Conservation (phyloP, 2,797 vertebrate species). For the Manis javanica region DNA sequence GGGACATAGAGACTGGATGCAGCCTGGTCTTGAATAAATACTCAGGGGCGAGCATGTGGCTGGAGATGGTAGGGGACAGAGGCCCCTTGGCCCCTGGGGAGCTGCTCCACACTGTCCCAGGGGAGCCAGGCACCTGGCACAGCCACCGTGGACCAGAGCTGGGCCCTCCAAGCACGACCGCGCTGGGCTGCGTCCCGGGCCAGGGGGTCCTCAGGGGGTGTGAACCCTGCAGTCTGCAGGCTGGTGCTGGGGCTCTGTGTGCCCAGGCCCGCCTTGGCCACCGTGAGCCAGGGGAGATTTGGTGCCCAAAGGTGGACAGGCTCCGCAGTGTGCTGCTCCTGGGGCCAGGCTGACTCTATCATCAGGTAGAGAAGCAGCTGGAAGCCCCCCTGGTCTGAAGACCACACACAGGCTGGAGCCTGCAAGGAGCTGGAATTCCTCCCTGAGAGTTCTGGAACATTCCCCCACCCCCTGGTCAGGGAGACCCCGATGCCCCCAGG, state of each 20-base stretch:
- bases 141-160: too few relatives aligned
- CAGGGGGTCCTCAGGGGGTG: rapidly evolving
- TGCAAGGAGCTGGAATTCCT: not conserved
- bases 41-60: too few relatives aligned
- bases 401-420: not conserved
- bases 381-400: too few relatives aligned
- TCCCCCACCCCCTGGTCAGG: too few relatives aligned
- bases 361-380: not conserved
- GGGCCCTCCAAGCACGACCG: not conserved
- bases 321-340: not conserved
- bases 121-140: not conserved
- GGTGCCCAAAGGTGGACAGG: rapidly evolving
- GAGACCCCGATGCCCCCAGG: not conserved
- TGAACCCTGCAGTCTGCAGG: rapidly evolving
- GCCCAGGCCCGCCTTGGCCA: not conserved
- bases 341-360: not conserved
- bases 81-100: not conserved
- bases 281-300: not conserved
- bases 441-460: not conserved
- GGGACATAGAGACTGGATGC: not conserved
- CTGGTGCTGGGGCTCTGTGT: not conserved
- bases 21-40: not conserved
- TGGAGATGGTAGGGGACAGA: rapidly evolving
- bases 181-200: rapidly evolving
- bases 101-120: too few relatives aligned